Base-by-base conservation (phyloP, 2,888 invertebrate species). In the Stratiomys singularior region DNA sequence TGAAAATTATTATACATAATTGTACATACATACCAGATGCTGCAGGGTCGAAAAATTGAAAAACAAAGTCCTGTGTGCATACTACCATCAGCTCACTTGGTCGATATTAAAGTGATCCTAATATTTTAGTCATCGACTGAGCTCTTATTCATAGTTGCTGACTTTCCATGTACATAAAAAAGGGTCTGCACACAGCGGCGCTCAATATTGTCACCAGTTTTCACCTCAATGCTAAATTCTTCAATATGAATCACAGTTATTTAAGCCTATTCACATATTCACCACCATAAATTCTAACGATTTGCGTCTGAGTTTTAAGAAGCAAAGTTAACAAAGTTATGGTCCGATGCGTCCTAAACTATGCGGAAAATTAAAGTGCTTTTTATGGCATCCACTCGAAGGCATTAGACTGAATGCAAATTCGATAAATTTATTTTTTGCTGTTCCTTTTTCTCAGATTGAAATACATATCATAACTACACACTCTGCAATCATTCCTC, bases 281-380 rank as follows among this genome's bases (percentile, higher is more conserved):
- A 25, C 1, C 5, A 60, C 60, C 23, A 2, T 4, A 60, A 11
- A 60, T 18, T 15, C 23, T 60, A 3, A 60, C 21, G 60, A 25
- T 5, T 25, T 25, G 60, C 5, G n/a, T 52, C 15, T 52, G 4
- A 13, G 52, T 4, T 15, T 13, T 37, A 5, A 3, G 37, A 5
- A 15, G 67, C n/a, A 67, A 3, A 67, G 44, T 44, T 67, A 44
- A 67, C 67, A 44, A 37, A n/a, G 71, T 71, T 27, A 21, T 23
- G 71, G 47, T 71, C 71, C 71, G 71, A 52, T 71, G 47, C 9
- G 47, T 52, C 71, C 71, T 47, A 71, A 71, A 71, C 71, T 71
- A 71, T 71, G 71, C 71, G 71, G 71, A 71, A 71, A 71, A 71
- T 71, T 71, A 71, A 71, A 71, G 37, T 71, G 21, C 47, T 47